Evolutionary conservation across 2,113 vertebrate species (phyloP).

Genomic region (Asarcornis scutulata): DNA sequence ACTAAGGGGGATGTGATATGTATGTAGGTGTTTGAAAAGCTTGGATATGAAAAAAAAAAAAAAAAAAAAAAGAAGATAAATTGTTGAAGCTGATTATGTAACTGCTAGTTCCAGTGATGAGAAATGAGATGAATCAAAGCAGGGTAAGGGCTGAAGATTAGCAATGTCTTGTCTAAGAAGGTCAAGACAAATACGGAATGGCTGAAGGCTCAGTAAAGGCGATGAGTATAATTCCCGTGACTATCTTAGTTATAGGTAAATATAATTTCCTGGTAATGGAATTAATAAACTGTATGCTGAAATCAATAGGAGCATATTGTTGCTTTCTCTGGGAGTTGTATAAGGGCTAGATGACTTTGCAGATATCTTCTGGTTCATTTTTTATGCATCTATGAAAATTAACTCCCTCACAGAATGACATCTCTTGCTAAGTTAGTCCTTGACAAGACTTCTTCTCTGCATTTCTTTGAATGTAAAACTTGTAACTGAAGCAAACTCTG

Average conservation of each 20-base stretch:
- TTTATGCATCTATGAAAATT: background rate
- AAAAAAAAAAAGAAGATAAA: background rate
- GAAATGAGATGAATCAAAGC: background rate
- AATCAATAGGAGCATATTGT: background rate
- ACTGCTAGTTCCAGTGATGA: background rate
- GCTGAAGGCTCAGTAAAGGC: background rate
- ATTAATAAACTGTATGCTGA: background rate
- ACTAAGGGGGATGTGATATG: slow-evolving; percentile 47
- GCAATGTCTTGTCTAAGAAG: background rate
- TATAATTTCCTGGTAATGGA: background rate
- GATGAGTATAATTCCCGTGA: background rate
- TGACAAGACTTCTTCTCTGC: background rate
- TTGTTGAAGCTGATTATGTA: slow-evolving; percentile 24
- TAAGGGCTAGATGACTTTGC: background rate
- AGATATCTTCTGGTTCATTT: background rate
- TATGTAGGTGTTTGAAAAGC: slow-evolving; percentile 61
- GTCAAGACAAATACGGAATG: background rate
- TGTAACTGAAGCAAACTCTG: background rate
- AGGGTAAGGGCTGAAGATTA: background rate
- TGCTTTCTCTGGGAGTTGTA: background rate
- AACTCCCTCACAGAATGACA: background rate
- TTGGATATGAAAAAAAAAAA: background rate
- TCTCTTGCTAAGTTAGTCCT: background rate
- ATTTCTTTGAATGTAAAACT: background rate
- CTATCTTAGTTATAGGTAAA: background rate